These are phyloP conservation scores for Rhodinocichla rosea DNA, from an alignment of 2,113 vertebrate genomes.

Conservation along the genomic window DNA sequence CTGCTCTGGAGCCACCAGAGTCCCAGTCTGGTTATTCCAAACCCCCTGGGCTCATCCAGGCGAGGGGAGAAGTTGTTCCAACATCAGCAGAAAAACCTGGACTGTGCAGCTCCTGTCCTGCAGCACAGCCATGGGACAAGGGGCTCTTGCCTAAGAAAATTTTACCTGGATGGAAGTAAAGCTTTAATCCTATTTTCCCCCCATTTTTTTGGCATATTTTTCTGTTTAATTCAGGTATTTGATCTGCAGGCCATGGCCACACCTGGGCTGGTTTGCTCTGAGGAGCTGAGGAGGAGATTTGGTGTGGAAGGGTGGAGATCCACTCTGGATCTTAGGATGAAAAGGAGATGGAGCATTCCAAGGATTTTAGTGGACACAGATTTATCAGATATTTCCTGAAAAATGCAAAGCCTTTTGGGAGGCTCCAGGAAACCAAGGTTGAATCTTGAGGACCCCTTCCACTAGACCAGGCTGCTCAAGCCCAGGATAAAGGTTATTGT, in stretches of 20 bases:
- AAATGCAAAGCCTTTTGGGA: neutral
- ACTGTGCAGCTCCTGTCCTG: neutral
- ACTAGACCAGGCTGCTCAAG: neutral
- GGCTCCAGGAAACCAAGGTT: neutral
- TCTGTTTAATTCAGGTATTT: neutral
- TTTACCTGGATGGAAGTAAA: neutral
- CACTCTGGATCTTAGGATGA: neutral
- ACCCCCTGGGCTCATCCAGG: neutral
- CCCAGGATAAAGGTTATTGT: rapidly evolving
- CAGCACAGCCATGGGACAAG: neutral
- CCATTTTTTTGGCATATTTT: rapidly evolving
- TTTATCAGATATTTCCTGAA: neutral
- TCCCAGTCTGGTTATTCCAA: neutral
- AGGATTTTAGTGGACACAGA: neutral
- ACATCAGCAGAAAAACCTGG: neutral
- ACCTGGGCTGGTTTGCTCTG: neutral
- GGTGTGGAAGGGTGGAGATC: neutral
- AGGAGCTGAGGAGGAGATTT: neutral
- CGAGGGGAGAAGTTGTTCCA: neutral
- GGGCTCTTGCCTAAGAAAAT: neutral
- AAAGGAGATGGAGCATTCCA: neutral
- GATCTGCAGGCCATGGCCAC: neutral
- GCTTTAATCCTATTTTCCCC: rapidly evolving
- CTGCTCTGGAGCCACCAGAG: neutral
- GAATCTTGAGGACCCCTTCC: neutral